These are phyloP conservation scores for Andrena trimmerana DNA, from an alignment of 2,888 invertebrate genomes.

Conservation along the genomic window DNA sequence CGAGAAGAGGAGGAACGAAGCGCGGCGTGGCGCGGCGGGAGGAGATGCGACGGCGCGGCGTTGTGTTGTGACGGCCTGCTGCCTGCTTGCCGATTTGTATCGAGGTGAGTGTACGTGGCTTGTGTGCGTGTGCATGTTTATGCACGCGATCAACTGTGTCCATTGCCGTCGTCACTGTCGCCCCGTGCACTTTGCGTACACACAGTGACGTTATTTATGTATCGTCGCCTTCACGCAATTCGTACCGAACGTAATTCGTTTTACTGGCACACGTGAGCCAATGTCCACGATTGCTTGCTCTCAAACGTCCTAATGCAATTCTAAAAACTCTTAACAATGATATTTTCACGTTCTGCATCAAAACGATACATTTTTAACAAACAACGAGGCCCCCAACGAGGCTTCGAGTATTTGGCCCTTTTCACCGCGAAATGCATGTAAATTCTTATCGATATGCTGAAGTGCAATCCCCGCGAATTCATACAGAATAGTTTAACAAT, in stretches of 20 bases:
- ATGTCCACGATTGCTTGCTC: neutral
- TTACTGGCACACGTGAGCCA: constrained; percentile 28
- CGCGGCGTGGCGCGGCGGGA: constrained; percentile 24
- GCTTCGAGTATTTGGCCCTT: no score
- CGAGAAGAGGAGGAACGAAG: constrained; percentile 50
- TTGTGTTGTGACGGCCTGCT: constrained; percentile 69
- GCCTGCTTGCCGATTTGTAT: constrained; percentile 67
- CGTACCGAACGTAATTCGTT: constrained; percentile 43
- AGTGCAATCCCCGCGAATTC: neutral
- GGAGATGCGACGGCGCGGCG: constrained; percentile 70
- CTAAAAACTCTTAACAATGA: no score
- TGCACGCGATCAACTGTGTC: constrained; percentile 37
- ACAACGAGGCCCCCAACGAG: no score
- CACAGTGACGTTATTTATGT: constrained; percentile 54
- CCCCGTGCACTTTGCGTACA: constrained; percentile 48
- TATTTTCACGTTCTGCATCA: constrained; percentile 3
- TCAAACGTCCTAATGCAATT: no score
- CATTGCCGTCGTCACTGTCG: constrained; percentile 33
- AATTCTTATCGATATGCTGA: neutral
- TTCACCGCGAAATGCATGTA: no score
- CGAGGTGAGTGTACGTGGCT: constrained; percentile 65
- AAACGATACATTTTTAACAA: neutral
- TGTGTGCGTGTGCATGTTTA: constrained; percentile 19
- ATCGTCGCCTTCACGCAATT: constrained; percentile 51
- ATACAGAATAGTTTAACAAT: neutral